Percentiles rank a stretch among this genome's conserved stretches.
These are phyloP conservation scores for Mesochorus sp. DNA, from an alignment of 2,888 invertebrate species.

Conservation along the genomic window DNA sequence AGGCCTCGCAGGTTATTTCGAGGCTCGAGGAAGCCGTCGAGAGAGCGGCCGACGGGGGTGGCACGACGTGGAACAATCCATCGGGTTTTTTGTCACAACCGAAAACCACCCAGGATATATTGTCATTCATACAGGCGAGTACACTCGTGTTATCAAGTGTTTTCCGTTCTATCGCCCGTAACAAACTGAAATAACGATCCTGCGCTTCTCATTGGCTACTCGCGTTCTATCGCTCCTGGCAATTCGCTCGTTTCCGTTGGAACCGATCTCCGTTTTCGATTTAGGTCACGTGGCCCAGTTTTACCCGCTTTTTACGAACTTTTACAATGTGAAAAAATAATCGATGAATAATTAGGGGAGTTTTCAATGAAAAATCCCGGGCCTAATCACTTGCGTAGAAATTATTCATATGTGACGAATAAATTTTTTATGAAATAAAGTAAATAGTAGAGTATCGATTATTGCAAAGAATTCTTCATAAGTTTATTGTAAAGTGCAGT, in stretches of 20 bases:
- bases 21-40: conserved; percentile 87
- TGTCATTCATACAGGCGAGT: conserved; percentile 82
- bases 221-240: background rate
- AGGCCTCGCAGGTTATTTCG: conserved; percentile 89
- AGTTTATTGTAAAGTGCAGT: too few species aligned
- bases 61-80: conserved; percentile 83
- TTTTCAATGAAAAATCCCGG: too few species aligned
- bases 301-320: conserved; percentile 38
- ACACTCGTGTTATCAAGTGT: too few species aligned
- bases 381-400: too few species aligned
- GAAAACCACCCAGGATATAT: conserved; percentile 83
- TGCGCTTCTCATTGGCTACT: background rate
- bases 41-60: conserved; percentile 79
- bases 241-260: conserved; percentile 34
- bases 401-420: too few species aligned
- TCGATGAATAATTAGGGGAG: too few species aligned
- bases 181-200: background rate
- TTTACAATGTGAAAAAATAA: background rate
- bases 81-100: conserved; percentile 84
- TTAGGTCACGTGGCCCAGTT: conserved; percentile 52
- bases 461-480: too few species aligned
- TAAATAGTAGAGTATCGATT: too few species aligned
- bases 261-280: background rate
- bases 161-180: background rate
- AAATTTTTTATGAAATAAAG: too few species aligned